Conservation (phyloP, 2,797 vertebrate species). For the Coendou prehensilis region DNA sequence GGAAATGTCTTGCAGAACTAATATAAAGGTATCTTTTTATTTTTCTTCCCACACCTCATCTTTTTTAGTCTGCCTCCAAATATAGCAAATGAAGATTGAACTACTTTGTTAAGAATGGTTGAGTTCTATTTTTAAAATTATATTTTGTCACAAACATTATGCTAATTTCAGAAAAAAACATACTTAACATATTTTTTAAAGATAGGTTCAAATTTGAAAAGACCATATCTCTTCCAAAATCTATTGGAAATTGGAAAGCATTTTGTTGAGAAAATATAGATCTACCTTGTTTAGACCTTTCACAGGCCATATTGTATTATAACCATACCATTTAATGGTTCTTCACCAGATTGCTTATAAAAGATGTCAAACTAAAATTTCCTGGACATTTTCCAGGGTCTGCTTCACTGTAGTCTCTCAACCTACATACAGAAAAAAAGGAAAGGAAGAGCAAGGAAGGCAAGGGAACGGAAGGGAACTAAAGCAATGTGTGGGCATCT, state of each 20-base stretch:
- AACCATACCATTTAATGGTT: not conserved
- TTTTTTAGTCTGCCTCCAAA: constrained; percentile 16
- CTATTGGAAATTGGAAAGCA: not conserved
- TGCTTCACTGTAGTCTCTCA: not conserved
- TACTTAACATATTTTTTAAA: not conserved
- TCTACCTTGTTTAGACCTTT: not conserved
- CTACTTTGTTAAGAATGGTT: not conserved
- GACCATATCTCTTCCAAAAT: not conserved
- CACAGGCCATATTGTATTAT: not conserved
- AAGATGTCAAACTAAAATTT: constrained; percentile 41
- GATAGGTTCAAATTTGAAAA: constrained; percentile 56
- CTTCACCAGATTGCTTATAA: not conserved
- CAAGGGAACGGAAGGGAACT: fast-evolving
- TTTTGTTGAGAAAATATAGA: constrained; percentile 2
- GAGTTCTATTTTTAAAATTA: not conserved
- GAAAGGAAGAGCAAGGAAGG: not conserved
- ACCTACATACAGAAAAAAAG: not conserved
- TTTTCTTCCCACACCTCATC: not conserved
- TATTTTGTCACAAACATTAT: not conserved
- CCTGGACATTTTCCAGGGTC: not conserved
- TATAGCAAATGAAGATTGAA: constrained; percentile 32
- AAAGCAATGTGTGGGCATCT: not conserved
- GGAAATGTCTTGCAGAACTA: not conserved
- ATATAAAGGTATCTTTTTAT: not conserved
- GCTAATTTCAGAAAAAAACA: not conserved